A percentile compares a stretch with the other conserved stretches of the same genome.
Conservation (phyloP, 1,140 invertebrate species). For the Lepidurus couesii region DNA sequence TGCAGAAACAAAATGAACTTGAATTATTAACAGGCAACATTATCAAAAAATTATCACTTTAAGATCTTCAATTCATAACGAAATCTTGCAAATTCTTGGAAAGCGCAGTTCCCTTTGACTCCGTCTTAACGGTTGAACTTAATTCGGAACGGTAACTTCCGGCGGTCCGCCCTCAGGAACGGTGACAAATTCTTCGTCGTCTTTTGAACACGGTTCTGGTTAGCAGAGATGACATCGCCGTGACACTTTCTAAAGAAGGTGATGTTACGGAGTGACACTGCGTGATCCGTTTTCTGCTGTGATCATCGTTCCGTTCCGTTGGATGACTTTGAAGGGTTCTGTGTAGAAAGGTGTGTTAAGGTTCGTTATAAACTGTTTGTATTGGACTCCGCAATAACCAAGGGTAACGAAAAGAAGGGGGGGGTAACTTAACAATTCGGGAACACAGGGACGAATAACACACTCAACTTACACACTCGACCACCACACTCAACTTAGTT, state of each 20-base stretch:
- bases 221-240: not conserved
- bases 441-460: too few relatives aligned
- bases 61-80: not conserved
- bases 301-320: slow-evolving; percentile 15
- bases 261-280: not conserved
- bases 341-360: not conserved
- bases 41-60: not conserved
- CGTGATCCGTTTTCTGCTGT: not conserved
- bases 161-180: not conserved
- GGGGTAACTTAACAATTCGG: too few relatives aligned
- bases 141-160: not conserved
- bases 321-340: slow-evolving; percentile 1
- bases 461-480: too few relatives aligned
- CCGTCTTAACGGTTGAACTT: not conserved
- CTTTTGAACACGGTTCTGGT: not conserved
- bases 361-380: too few relatives aligned
- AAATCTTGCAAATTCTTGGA: not conserved
- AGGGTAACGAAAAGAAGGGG: too few relatives aligned
- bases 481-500: too few relatives aligned
- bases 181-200: not conserved
- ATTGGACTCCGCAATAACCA: too few relatives aligned
- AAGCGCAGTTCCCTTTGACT: not conserved
- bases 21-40: not conserved
- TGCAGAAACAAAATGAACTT: not conserved
- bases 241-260: slow-evolving; percentile 18